Conservation (phyloP, 2,888 invertebrate genomes). For the Amphipyra berbera region DNA sequence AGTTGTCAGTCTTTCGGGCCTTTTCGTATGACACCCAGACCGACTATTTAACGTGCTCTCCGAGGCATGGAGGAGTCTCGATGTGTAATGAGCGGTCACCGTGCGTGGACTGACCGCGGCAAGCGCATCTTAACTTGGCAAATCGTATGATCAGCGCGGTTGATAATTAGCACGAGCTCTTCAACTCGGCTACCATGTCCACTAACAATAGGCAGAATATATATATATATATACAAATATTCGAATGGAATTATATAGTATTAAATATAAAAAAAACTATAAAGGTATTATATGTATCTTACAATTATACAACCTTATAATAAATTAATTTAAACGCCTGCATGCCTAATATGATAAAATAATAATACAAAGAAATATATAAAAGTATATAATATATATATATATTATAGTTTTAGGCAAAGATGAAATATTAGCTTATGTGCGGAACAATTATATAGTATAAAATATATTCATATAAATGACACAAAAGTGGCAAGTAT, state of each 20-base stretch:
- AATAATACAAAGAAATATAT: constrained; percentile 9
- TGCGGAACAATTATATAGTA: constrained; percentile 49
- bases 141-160: too few species aligned
- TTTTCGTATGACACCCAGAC: too few species aligned
- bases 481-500: constrained; percentile 10
- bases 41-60: too few species aligned
- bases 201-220: too few species aligned
- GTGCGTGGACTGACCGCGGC: too few species aligned
- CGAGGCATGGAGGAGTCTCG: too few species aligned
- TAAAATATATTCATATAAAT: constrained; percentile 7
- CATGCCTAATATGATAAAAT: constrained; percentile 33
- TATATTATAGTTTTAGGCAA: constrained; percentile 30
- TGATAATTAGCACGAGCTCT: too few species aligned
- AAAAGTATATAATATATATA: neutral
- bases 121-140: too few species aligned
- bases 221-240: neutral
- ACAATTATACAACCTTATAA: constrained; percentile 20
- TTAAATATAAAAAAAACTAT: constrained; percentile 1
- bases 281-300: constrained; percentile 15
- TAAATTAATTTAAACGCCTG: constrained; percentile 20
- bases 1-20: too few species aligned
- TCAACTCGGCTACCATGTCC: too few species aligned
- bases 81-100: too few species aligned
- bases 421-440: constrained; percentile 45
- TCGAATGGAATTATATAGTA: neutral